Base-by-base conservation (phyloP, 2,888 invertebrate species). In the Bhutanitis thaidina region DNA sequence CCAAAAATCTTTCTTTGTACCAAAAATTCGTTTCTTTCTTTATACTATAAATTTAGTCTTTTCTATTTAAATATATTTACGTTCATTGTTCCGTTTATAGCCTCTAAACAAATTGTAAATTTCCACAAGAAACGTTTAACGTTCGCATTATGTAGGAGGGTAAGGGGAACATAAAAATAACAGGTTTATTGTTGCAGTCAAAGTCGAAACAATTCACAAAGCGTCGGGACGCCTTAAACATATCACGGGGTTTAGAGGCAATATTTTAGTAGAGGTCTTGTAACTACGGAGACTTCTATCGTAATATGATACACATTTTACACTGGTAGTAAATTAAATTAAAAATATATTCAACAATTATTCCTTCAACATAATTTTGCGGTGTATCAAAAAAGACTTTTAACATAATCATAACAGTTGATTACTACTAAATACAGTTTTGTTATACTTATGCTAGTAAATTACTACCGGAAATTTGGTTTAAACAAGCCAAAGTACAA, bases 101-200 rank as follows among this genome's bases (percentile, higher is more conserved):
- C 58, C 60, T 49, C 53, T 68, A 64, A 69, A 69, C 68, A 68
- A 74, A 74, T 69, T 72, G 62, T 68, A 64, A 69, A 62, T 60
- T 67, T 67, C 62, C 65, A 60, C 61, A 59, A 63, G 60, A 58
- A 61, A 63, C 62, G 59, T 62, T 69, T 59, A 58, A 66, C 63
- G 65, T 66, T 64, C 52, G 57, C 64, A 59, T 69, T 68, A 70
- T 61, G 62, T 65, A 65, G 5, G 20, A 20, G 20, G 20, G 2
- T 3, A 62, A 56, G 62, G 61, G 53, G 63, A 61, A 66, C 69
- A 67, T 77, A 75, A 78, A 79, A 77, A 75, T 67, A 71, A 67
- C 67, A 67, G 62, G 67, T 80, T 77, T 77, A 79, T 71, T 71
- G 71, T 71, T 62, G 64, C 62, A 66, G 64, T 67, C 60, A 64